Base-by-base conservation (phyloP, 2,888 invertebrate genomes). In the Hypomecis punctinalis region DNA sequence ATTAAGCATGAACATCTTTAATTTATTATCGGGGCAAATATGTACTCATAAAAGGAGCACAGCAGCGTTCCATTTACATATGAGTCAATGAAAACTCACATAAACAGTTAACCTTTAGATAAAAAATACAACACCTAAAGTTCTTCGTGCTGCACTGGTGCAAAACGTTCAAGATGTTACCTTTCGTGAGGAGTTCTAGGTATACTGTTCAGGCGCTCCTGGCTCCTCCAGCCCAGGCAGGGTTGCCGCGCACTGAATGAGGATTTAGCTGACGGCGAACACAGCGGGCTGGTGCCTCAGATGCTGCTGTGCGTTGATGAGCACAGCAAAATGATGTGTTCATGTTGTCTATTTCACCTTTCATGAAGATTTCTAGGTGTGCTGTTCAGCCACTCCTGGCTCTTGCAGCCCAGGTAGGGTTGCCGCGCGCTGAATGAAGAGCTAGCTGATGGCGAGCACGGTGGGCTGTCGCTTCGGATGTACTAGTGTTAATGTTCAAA, bases 321-420 rank as follows among this genome's bases (percentile, higher is more conserved):
- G 83, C 96, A 96, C 66, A 96, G 96, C 60, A 96, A 96, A 51
- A 96, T 96, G 23, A 23, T 23, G 23, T 23, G 23, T 23, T 23
- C 23, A 23, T 23, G 23, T 23, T 23, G 23, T 23, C 1, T 23
- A 23, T 23, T 6, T 37, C 33, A 52, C 52, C 52, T 52, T n/a
- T 98, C 97, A 74, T 97, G 97, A 49, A 98, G 97, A 65, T 98
- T 97, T 78, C 97, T 94, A 1, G 97, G 97, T 0, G 96, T 96
- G 76, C 94, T 94, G 73, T 96, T 94, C 58, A 98, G 93, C 69
- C 97, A 94, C 88, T 98, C 98, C 86, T 97, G 97, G 83, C 96
- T 95, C 76, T 98, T 94, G 98, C 98, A 98, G 56, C 98, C 98
- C 68, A 98, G 94, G 90, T 98, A 98, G 0, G 98, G 98, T 84